Percentiles rank a stretch among this genome's conserved stretches.
Evolutionary conservation across 2,888 invertebrate genomes (phyloP).

Genomic region (Ennomos quercinarius): DNA sequence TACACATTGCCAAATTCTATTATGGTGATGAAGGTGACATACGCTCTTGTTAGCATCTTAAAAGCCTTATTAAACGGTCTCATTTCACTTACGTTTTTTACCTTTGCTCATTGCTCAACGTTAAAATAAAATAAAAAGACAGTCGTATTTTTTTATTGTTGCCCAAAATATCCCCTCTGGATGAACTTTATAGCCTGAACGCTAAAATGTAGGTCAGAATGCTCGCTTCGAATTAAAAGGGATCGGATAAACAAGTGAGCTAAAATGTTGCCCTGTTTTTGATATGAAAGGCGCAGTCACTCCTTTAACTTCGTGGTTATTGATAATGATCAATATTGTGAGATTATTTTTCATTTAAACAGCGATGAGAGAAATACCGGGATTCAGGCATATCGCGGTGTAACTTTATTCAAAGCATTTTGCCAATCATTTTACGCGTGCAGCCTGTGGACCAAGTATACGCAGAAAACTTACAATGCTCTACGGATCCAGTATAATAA

Average conservation of each 20-base stretch:
- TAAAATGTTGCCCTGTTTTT: slow-evolving; percentile 4
- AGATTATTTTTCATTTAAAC: no score
- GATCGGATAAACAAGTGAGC: slow-evolving; percentile 21
- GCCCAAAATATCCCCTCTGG: slow-evolving; percentile 19
- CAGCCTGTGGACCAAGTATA: no score
- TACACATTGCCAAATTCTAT: no score
- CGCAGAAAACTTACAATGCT: no score
- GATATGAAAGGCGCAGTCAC: neutral
- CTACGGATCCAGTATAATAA: no score
- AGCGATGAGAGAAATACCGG: no score
- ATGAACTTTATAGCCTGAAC: slow-evolving; percentile 18
- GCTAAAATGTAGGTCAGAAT: slow-evolving; percentile 21
- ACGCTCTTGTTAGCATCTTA: neutral
- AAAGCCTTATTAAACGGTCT: slow-evolving; percentile 2
- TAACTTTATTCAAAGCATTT: no score
- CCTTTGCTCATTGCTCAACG: slow-evolving; percentile 13
- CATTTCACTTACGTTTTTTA: slow-evolving; percentile 3
- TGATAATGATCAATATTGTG: no score
- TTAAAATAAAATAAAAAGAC: slow-evolving; percentile 18
- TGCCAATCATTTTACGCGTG: no score
- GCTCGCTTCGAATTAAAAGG: slow-evolving; percentile 26
- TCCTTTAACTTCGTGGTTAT: neutral
- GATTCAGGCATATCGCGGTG: no score
- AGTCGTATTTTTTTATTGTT: slow-evolving; percentile 26
- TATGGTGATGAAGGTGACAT: no score